Conservation (phyloP, 2,113 vertebrate genomes). For the Lepisosteus oculatus region DNA sequence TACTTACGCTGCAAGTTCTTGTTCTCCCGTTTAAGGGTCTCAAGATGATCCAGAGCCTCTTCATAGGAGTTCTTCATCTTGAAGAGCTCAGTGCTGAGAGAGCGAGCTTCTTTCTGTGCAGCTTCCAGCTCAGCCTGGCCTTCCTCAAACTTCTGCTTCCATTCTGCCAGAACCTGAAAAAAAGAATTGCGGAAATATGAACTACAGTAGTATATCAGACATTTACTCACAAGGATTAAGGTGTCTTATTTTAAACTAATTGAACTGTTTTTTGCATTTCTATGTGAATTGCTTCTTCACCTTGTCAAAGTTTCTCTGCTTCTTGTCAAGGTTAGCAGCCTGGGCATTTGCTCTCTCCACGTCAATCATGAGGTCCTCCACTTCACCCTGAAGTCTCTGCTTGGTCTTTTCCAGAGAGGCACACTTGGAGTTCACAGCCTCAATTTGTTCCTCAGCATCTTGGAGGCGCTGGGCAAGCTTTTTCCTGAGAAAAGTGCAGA, state of each 20-base stretch:
- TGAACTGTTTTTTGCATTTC: no score
- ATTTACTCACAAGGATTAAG: no score
- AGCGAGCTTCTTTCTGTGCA: slow-evolving; percentile 67
- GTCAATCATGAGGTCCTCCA: slow-evolving; percentile 51
- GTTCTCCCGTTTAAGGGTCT: slow-evolving; percentile 78
- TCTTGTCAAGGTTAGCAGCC: slow-evolving; percentile 66
- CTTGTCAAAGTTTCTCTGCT: slow-evolving; percentile 82
- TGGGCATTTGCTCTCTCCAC: slow-evolving; percentile 62
- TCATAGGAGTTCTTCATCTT: slow-evolving; percentile 82
- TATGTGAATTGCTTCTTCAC: slow-evolving; percentile 27
- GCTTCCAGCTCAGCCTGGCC: slow-evolving; percentile 70
- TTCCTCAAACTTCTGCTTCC: slow-evolving; percentile 78
- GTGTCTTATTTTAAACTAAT: no score
- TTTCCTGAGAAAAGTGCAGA: slow-evolving; percentile 51
- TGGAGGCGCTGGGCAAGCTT: slow-evolving; percentile 86
- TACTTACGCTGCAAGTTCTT: slow-evolving; percentile 73
- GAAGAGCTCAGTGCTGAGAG: slow-evolving; percentile 72
- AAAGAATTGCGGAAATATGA: no score
- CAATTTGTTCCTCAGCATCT: slow-evolving; percentile 76
- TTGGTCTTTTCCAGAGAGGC: slow-evolving; percentile 84
- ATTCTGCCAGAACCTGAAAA: slow-evolving; percentile 69
- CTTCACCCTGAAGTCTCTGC: slow-evolving; percentile 67
- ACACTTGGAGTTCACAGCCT: slow-evolving; percentile 79
- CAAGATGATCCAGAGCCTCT: slow-evolving; percentile 77
- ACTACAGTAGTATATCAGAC: no score